A percentile compares a stretch with the other conserved stretches of the same genome.
phyloP scores from a whole-genome alignment of 2,113 vertebrate genomes.

The Cricetomys ansorgei region DNA sequence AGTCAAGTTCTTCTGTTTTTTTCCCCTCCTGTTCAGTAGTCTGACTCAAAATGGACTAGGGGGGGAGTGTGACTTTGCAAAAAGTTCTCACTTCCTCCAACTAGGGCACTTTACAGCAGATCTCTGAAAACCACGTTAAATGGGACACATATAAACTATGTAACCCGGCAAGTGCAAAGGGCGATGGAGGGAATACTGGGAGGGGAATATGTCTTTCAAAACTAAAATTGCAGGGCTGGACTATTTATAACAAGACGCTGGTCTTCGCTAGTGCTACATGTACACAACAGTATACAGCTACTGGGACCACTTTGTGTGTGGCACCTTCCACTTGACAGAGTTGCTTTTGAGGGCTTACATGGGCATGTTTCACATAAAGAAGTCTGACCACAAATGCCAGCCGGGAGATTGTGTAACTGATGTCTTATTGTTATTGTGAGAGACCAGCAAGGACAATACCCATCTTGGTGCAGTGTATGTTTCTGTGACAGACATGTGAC shows the following conservation, averaged over 20 bases:
- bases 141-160: conserved; percentile 52
- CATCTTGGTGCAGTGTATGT: background rate
- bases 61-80: conserved; percentile 65
- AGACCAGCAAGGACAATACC: background rate
- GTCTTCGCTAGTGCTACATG: conserved; percentile 43
- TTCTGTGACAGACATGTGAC: background rate
- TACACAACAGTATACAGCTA: background rate
- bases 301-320: background rate
- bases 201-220: conserved; percentile 56
- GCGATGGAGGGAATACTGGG: conserved; percentile 46
- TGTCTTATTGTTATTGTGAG: background rate
- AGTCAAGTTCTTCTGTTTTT: conserved; percentile 21
- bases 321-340: background rate
- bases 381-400: background rate
- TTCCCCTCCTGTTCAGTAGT: conserved; percentile 53
- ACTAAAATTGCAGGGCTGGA: conserved; percentile 16
- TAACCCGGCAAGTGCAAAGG: conserved; percentile 58
- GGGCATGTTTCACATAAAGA: background rate
- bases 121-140: conserved; percentile 35
- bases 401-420: background rate
- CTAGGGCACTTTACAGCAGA: conserved; percentile 58
- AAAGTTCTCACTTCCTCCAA: conserved; percentile 77
- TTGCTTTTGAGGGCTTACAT: background rate
- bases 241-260: conserved; percentile 56
- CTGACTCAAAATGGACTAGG: conserved; percentile 72